These are phyloP conservation scores for Drosophila repletoides DNA, from an alignment of 1,140 invertebrate genomes.

Conservation along the genomic window DNA sequence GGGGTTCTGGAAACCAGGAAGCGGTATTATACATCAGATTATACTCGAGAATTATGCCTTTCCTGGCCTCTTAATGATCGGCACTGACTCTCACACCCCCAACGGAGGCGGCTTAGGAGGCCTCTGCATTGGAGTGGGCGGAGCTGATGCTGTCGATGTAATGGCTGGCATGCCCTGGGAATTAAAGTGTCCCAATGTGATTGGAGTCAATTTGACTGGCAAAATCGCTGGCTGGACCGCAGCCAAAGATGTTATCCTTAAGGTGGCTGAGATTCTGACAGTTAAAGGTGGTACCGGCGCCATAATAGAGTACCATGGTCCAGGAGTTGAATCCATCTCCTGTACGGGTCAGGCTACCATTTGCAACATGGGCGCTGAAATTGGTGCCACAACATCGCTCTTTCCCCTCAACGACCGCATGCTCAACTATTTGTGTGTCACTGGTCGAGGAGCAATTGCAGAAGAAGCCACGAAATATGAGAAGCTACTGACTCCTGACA, in stretches of 20 bases:
- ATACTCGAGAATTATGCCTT: conserved; percentile 99
- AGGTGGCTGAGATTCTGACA: conserved; percentile 92
- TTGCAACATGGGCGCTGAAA: conserved; percentile 99
- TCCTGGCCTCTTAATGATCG: conserved; percentile 98
- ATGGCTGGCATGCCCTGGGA: conserved; percentile 99
- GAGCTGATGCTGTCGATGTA: conserved; percentile 99
- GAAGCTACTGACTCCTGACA: conserved; percentile 91
- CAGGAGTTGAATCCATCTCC: conserved; percentile 95
- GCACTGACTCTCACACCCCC: conserved; percentile 99
- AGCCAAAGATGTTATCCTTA: conserved; percentile 98
- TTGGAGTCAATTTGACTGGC: conserved; percentile 98
- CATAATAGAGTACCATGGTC: conserved; percentile 99
- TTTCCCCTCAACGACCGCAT: conserved; percentile 98
- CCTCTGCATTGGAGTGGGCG: conserved; percentile 99
- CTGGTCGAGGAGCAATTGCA: conserved; percentile 90
- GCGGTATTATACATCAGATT: conserved; percentile 99
- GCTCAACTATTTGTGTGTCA: conserved; percentile 95
- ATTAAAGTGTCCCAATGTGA: conserved; percentile 99
- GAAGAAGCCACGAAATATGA: conserved; percentile 90
- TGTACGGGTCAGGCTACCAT: conserved; percentile 99
- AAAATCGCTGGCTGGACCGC: conserved; percentile 98
- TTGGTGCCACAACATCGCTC: conserved; percentile 97
- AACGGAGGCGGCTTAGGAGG: conserved; percentile 99
- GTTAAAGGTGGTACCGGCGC: conserved; percentile 99
- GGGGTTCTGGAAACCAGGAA: conserved; percentile 99